phyloP scores from a whole-genome alignment of 1,140 invertebrate species.

The Ceratosolen fusciceps region DNA sequence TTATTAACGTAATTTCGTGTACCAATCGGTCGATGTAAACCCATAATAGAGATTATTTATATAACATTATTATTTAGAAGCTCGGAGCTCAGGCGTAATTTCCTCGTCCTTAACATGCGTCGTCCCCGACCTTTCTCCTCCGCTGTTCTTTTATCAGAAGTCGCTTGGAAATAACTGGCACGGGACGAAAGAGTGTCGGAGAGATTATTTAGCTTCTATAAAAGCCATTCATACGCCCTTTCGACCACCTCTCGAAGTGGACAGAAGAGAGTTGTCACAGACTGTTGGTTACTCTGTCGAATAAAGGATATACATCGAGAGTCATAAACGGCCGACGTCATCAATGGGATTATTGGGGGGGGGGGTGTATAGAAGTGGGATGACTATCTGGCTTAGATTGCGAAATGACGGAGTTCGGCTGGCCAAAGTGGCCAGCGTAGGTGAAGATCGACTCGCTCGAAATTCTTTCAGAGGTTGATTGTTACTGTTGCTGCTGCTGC shows the following conservation, averaged over 20 bases:
- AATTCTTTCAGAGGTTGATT: too few relatives aligned
- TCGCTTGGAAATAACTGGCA: conserved; percentile 1
- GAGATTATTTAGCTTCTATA: conserved; percentile 33
- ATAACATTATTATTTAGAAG: background rate
- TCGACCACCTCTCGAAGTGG: background rate
- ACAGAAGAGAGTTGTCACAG: background rate
- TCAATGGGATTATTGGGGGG: too few relatives aligned
- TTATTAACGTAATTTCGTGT: background rate
- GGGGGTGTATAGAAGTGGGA: too few relatives aligned
- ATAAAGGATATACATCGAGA: conserved; percentile 4
- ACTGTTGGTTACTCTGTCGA: background rate
- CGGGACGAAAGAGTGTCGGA: background rate
- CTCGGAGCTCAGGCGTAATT: background rate
- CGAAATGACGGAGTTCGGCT: background rate
- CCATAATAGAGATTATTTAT: background rate
- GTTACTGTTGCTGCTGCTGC: too few relatives aligned
- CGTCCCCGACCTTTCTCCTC: background rate
- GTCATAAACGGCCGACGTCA: conserved; percentile 23
- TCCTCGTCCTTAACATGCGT: background rate
- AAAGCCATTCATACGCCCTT: conserved; percentile 10
- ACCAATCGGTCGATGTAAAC: background rate
- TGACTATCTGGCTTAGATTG: background rate
- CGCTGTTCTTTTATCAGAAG: too few relatives aligned
- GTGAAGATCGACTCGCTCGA: background rate
- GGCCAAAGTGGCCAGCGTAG: background rate